Percentiles rank a stretch among this genome's conserved stretches.
These are phyloP conservation scores for Noctua janthina DNA, from an alignment of 2,888 invertebrate species.

Conservation along the genomic window DNA sequence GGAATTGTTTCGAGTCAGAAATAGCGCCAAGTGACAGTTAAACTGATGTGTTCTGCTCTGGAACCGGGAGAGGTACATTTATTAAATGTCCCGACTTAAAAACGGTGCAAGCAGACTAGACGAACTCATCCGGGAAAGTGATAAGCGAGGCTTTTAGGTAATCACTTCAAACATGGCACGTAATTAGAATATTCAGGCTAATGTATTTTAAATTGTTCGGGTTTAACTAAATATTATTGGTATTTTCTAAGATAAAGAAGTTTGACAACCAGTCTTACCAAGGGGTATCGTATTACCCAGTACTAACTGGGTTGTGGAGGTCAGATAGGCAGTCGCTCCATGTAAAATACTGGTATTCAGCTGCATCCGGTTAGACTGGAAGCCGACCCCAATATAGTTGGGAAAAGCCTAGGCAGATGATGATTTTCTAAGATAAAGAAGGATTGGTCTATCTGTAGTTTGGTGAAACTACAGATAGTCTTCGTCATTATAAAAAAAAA, in stretches of 20 bases:
- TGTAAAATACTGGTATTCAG: too few relatives aligned
- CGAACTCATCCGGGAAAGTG: conserved; percentile 62
- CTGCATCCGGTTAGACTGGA: too few relatives aligned
- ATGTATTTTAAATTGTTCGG: neutral
- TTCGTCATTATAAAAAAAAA: neutral
- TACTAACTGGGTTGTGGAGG: too few relatives aligned
- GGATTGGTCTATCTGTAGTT: neutral
- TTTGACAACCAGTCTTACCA: too few relatives aligned
- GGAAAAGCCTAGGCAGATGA: too few relatives aligned
- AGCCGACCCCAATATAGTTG: too few relatives aligned
- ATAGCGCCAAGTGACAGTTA: conserved; percentile 86
- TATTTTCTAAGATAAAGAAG: neutral
- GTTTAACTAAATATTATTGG: neutral
- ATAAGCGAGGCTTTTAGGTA: conserved; percentile 34
- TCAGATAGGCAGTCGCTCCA: too few relatives aligned
- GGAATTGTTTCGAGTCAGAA: conserved; percentile 86
- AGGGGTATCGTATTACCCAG: too few relatives aligned
- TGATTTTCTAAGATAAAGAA: neutral
- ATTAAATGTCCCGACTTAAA: conserved; percentile 79
- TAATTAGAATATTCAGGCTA: conserved; percentile 2
- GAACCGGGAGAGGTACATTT: conserved; percentile 82
- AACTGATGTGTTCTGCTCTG: conserved; percentile 84
- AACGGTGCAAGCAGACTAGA: conserved; percentile 65
- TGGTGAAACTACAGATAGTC: too few relatives aligned
- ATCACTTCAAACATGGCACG: neutral